These are phyloP conservation scores for Holocentrus rufus DNA, from an alignment of 2,797 vertebrate species.

Conservation along the genomic window DNA sequence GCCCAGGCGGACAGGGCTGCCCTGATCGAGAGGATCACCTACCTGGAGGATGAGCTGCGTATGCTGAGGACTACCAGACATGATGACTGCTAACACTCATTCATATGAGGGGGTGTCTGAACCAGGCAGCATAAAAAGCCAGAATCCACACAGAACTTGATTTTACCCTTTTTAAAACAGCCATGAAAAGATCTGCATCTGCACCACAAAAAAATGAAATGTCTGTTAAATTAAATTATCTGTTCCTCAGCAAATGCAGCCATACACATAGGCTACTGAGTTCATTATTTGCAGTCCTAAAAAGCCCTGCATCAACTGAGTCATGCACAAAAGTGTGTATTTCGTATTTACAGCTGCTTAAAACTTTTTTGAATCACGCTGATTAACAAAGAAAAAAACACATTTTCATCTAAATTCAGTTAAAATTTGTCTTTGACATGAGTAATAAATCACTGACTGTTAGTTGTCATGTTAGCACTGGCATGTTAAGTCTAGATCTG, in stretches of 20 bases:
- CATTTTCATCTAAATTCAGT: not conserved
- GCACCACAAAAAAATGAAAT: not conserved
- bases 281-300: not conserved
- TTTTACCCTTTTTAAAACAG: too few relatives aligned
- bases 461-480: too few relatives aligned
- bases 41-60: constrained; percentile 91
- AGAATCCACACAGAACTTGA: not conserved
- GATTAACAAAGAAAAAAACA: not conserved
- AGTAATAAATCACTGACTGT: not conserved
- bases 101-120: not conserved
- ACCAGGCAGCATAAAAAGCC: not conserved
- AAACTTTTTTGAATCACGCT: not conserved
- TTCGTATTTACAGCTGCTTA: not conserved
- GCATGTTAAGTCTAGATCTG: not conserved
- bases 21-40: constrained; percentile 87
- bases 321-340: not conserved
- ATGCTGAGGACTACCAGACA: constrained; percentile 86
- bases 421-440: not conserved
- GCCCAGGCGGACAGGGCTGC: constrained; percentile 87
- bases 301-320: not conserved
- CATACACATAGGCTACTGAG: not conserved
- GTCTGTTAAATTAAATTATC: not conserved
- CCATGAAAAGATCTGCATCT: not conserved
- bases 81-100: constrained; percentile 81
- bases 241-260: not conserved